phyloP scores from a whole-genome alignment of 2,888 invertebrate species.

The Theodoxus fluviatilis region DNA sequence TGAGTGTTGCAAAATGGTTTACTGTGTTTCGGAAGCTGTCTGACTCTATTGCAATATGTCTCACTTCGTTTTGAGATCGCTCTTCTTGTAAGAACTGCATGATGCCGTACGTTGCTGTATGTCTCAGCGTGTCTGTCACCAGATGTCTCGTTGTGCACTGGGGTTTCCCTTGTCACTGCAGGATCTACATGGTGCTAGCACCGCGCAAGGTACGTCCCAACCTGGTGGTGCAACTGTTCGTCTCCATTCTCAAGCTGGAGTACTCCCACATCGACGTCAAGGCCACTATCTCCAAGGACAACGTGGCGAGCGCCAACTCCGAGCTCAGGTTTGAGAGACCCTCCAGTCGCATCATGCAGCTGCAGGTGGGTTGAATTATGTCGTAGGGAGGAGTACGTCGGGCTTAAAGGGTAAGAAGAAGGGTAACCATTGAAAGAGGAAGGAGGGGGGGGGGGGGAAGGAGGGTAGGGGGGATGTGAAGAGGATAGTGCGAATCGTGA shows the following conservation, averaged over 20 bases:
- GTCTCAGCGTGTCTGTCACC: too few relatives aligned
- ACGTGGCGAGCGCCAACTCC: constrained; percentile 82
- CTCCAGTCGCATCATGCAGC: constrained; percentile 82
- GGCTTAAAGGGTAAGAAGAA: too few relatives aligned
- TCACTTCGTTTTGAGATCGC: not conserved
- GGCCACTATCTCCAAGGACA: constrained; percentile 87
- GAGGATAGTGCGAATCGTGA: too few relatives aligned
- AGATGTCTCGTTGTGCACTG: constrained; percentile 6
- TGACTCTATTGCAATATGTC: not conserved
- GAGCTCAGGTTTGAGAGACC: constrained; percentile 79
- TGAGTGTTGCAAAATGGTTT: too few relatives aligned
- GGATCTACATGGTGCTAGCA: constrained; percentile 91
- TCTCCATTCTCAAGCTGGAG: constrained; percentile 78
- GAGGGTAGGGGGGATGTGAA: too few relatives aligned
- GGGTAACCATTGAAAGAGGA: too few relatives aligned
- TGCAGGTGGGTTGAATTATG: constrained; percentile 74
- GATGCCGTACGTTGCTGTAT: not conserved
- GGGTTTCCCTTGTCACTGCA: constrained; percentile 58
- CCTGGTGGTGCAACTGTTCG: constrained; percentile 87
- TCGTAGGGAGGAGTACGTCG: too few relatives aligned
- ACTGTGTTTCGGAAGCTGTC: not conserved
- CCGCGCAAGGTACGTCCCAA: constrained; percentile 90
- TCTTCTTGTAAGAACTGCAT: not conserved
- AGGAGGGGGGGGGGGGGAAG: too few relatives aligned
- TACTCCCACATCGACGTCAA: constrained; percentile 83